Percentiles rank a stretch among this genome's conserved stretches.
Conservation (phyloP, 1,140 invertebrate genomes). For the Meloidogyne chitwoodi region DNA sequence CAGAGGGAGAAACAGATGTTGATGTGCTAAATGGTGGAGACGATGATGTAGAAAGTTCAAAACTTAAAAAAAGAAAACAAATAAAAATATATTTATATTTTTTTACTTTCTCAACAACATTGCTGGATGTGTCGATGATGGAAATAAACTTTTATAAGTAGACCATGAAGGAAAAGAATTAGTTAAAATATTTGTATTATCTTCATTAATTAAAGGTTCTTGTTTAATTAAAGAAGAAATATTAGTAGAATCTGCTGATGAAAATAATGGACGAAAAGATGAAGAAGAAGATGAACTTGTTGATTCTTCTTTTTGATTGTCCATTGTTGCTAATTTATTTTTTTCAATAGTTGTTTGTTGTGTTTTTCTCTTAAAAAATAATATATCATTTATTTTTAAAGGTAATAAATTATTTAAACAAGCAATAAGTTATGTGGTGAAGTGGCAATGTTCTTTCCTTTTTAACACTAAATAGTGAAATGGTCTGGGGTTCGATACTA, state of each 20-base stretch:
- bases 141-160: background rate
- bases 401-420: too few species aligned
- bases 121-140: background rate
- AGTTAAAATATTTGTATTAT: background rate
- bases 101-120: background rate
- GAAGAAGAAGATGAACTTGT: background rate
- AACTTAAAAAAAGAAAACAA: background rate
- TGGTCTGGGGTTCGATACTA: too few species aligned
- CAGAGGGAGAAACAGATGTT: background rate
- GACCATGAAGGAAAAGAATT: background rate
- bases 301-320: background rate
- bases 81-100: too few species aligned
- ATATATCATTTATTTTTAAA: too few species aligned
- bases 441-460: too few species aligned
- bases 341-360: background rate
- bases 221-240: background rate
- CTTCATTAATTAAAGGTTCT: background rate
- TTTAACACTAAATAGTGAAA: too few species aligned
- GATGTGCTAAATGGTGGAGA: background rate
- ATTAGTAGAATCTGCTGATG: background rate
- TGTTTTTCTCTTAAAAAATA: background rate
- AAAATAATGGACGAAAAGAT: background rate
- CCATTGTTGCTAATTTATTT: background rate
- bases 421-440: too few species aligned
- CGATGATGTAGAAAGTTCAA: background rate